These are phyloP conservation scores for Lamellibrachia luymesi DNA, from an alignment of 1,140 invertebrate species.

Conservation along the genomic window DNA sequence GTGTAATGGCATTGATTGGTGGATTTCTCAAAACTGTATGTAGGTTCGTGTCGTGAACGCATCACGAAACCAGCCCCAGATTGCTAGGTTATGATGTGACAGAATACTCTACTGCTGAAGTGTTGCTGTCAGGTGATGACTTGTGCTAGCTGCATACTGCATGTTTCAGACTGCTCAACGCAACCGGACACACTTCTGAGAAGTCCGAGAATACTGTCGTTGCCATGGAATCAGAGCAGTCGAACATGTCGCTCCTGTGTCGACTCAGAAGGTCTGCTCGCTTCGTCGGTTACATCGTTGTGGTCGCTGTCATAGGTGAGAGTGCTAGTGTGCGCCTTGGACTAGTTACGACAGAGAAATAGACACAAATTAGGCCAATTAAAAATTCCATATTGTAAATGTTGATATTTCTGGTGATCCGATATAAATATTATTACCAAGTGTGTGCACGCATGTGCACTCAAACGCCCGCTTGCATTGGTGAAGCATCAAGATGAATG, in stretches of 20 bases:
- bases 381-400: no score
- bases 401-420: no score
- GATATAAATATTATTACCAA: no score
- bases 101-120: neutral
- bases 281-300: neutral
- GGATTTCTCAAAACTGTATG: no score
- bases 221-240: neutral
- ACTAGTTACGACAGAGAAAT: neutral
- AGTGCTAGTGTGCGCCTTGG: neutral
- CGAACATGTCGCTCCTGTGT: neutral
- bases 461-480: no score
- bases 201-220: neutral
- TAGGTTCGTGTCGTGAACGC: no score
- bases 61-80: neutral
- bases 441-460: no score
- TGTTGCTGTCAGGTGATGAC: neutral
- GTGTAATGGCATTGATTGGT: no score
- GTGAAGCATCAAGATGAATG: no score
- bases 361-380: no score
- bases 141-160: neutral
- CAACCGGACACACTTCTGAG: neutral
- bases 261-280: neutral
- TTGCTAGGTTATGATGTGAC: neutral
- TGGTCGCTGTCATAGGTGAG: neutral
- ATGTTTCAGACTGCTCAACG: neutral